These are phyloP conservation scores for Haplotaxodon microlepis DNA, from an alignment of 2,113 vertebrate species.

Conservation along the genomic window DNA sequence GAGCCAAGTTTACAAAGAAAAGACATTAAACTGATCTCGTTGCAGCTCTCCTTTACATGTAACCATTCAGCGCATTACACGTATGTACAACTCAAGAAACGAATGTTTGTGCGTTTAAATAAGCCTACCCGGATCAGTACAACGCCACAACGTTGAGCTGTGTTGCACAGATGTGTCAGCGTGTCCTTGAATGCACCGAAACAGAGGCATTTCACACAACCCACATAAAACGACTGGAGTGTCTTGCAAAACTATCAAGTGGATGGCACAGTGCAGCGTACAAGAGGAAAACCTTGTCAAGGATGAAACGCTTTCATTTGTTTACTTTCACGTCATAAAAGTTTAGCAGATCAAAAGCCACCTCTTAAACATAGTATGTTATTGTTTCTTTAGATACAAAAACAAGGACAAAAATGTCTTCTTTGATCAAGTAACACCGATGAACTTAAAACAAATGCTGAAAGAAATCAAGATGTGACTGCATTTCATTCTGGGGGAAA, in stretches of 20 bases:
- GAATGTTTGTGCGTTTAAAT: not conserved
- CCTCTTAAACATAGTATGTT: not conserved
- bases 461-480: not conserved
- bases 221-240: not conserved
- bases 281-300: not conserved
- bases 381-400: not conserved
- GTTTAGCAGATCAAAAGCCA: not conserved
- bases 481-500: not conserved
- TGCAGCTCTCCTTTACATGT: not conserved
- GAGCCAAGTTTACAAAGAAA: not conserved
- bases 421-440: not conserved
- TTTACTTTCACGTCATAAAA: not conserved
- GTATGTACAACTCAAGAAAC: rapidly evolving
- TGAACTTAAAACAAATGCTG: not conserved
- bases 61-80: not conserved
- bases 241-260: not conserved
- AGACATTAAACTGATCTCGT: not conserved
- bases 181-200: not conserved
- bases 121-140: not conserved
- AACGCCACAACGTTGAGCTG: not conserved
- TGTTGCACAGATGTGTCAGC: not conserved
- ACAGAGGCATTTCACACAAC: not conserved
- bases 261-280: not conserved
- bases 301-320: not conserved
- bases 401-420: not conserved